These are phyloP conservation scores for Callimorpha dominula DNA, from an alignment of 2,888 invertebrate genomes.

Conservation along the genomic window DNA sequence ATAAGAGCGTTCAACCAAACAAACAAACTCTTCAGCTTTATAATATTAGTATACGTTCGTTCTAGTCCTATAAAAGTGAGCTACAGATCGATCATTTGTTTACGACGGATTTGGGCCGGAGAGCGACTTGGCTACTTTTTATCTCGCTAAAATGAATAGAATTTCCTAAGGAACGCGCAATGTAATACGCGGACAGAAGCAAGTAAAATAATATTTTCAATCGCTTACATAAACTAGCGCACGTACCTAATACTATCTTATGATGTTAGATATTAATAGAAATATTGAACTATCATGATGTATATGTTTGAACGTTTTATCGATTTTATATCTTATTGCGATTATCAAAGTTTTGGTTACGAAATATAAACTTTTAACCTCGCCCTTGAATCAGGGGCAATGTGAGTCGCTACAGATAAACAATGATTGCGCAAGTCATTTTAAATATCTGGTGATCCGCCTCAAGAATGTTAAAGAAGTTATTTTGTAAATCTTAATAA, in stretches of 20 bases:
- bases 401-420: constrained; percentile 46
- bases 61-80: neutral
- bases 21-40: no score
- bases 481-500: neutral
- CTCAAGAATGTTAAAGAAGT: constrained; percentile 12
- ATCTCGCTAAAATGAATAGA: neutral
- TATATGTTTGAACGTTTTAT: constrained; percentile 42
- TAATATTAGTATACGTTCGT: no score
- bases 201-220: neutral
- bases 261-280: constrained; percentile 7
- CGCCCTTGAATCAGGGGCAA: constrained; percentile 52
- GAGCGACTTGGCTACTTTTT: neutral
- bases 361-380: constrained; percentile 47
- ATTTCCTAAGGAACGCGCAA: neutral
- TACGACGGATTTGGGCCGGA: neutral
- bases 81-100: neutral
- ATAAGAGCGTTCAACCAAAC: no score
- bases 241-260: neutral
- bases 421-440: constrained; percentile 42
- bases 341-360: constrained; percentile 52
- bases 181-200: neutral
- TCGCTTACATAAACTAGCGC: neutral
- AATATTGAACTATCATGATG: constrained; percentile 36
- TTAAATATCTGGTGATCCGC: constrained; percentile 30
- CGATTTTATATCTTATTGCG: constrained; percentile 40